Evolutionary conservation across 2,888 invertebrate species (phyloP).

Genomic region (Temnothorax ravouxi): DNA sequence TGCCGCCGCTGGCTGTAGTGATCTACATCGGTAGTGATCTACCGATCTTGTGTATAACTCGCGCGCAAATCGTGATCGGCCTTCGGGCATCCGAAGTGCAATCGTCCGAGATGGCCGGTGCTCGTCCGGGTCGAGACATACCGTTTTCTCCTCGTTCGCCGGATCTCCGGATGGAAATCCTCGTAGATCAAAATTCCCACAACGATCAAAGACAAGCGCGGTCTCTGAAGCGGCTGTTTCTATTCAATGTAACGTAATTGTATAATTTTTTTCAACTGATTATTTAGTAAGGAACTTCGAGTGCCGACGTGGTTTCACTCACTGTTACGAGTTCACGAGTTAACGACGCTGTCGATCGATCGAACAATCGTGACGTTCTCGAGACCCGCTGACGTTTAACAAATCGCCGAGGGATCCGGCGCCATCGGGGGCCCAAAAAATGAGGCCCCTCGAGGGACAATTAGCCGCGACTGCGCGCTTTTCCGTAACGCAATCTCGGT

Average conservation of each 20-base stretch:
- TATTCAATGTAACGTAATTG: neutral
- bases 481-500: slow-evolving; percentile 75
- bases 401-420: slow-evolving; percentile 72
- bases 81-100: slow-evolving; percentile 81
- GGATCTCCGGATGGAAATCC: slow-evolving; percentile 63
- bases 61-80: slow-evolving; percentile 83
- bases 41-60: slow-evolving; percentile 80
- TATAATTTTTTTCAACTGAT: neutral
- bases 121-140: slow-evolving; percentile 69
- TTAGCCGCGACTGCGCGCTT: slow-evolving; percentile 76
- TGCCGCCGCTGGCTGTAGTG: slow-evolving; percentile 75
- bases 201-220: neutral
- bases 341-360: slow-evolving; percentile 74
- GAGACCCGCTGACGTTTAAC: slow-evolving; percentile 71
- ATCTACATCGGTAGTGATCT: slow-evolving; percentile 84
- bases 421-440: slow-evolving; percentile 77
- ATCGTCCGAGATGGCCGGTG: slow-evolving; percentile 77
- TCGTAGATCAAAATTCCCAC: slow-evolving; percentile 72
- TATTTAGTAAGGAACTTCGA: slow-evolving; percentile 9
- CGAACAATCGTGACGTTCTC: slow-evolving; percentile 69
- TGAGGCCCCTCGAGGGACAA: slow-evolving; percentile 82
- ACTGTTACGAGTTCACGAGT: slow-evolving; percentile 52
- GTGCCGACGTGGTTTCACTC: neutral
- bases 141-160: slow-evolving; percentile 70
- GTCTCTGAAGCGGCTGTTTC: too few species aligned